Conservation (phyloP, 2,113 vertebrate genomes). For the Dascyllus trimaculatus region DNA sequence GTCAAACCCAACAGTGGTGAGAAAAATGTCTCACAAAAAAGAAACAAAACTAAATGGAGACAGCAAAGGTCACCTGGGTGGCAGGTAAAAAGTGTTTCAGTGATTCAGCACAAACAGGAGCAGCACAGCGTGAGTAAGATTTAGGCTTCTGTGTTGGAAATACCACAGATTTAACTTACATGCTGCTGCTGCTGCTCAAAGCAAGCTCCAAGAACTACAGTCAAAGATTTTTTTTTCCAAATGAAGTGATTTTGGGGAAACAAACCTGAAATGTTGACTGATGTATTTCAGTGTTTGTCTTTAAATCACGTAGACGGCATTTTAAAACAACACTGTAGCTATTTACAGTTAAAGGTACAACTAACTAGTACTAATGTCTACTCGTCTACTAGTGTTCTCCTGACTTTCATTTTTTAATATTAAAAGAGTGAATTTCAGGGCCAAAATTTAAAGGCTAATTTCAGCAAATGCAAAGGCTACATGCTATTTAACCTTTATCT, state of each 20-base stretch:
- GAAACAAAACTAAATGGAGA: neutral
- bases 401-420: too few species aligned
- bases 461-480: too few species aligned
- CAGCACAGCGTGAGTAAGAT: neutral
- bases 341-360: neutral
- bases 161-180: neutral
- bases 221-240: neutral
- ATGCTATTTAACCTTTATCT: too few species aligned
- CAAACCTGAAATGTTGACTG: neutral
- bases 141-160: neutral
- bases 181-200: neutral
- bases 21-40: neutral
- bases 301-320: neutral
- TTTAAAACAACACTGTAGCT: neutral
- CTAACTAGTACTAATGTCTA: too few species aligned
- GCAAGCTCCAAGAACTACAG: neutral
- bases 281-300: slow-evolving; percentile 1
- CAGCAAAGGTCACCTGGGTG: neutral
- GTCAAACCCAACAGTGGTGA: neutral
- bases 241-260: neutral
- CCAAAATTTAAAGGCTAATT: too few species aligned
- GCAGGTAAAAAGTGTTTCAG: neutral
- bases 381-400: too few species aligned
- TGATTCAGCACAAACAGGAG: neutral
- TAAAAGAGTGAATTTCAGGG: too few species aligned